Evolutionary conservation across 2,797 vertebrate species (phyloP), one percentile per base, ranked within the genome.

Genomic region (Telmatherina bonti): DNA sequence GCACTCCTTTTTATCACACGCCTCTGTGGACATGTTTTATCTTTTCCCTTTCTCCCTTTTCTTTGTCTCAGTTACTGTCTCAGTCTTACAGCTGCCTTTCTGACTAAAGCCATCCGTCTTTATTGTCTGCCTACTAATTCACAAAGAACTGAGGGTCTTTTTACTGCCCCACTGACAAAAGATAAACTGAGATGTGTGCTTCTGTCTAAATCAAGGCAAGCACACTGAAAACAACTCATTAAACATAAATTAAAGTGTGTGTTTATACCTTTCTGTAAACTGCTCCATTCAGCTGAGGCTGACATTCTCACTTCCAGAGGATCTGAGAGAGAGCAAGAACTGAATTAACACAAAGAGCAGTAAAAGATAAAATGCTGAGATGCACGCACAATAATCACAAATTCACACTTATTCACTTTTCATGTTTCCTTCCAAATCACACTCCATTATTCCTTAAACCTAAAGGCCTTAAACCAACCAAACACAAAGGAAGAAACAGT

Each of bases 271-370:
- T 87, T 89, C 27, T 84, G 84, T 35, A 74, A 71, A 31, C 80
- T 30, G 82, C 85, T 94, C 95, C 95, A 90, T 60, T 95, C 95
- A 3, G 88, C 90, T 1, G 93, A 82, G 68, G 79, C 56, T 1
- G 80, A 80, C 1, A 82, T 83, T 73, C 78, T 92, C 6, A 77
- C 52, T 24, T 91, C 90, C 70, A 81, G 27, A 29, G 90, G 88
- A 86, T 93, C 92, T 93, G 83, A 56, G 30, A 11, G 60, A 52
- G 5, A 29, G 27, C 10, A 15, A 12, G 24, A 15, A 27, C 11
- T 27, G 26, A 22, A 30, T 29, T 8, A 29, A 30, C 16, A 29
- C 52, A 30, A 54, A 3, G 45, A 29, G 69, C 4, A 24, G n/a
- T 3, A 1, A 38, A 41, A 6, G 24, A 22, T 1, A 61, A 54